Percentiles rank a stretch among this genome's conserved stretches.
Evolutionary conservation across 2,797 vertebrate species (phyloP).

Genomic region (Mormyrops boulengeri): DNA sequence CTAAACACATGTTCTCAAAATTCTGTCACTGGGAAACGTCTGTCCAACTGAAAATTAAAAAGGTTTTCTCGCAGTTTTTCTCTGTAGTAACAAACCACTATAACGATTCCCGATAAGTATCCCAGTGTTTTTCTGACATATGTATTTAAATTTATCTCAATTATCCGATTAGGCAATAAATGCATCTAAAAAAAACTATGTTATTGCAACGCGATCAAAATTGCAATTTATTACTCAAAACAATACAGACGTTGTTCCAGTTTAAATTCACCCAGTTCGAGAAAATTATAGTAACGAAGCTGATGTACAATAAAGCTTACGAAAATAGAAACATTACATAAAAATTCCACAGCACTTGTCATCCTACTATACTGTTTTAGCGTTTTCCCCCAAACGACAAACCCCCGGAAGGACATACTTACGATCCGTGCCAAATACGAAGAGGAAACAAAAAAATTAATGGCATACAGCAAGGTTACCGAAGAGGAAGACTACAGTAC

Average conservation of each 20-base stretch:
- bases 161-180: not conserved
- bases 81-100: not conserved
- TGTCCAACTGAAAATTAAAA: not conserved
- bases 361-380: not conserved
- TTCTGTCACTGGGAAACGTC: not conserved
- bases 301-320: not conserved
- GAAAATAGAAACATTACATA: not conserved
- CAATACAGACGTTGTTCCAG: not conserved
- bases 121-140: not conserved
- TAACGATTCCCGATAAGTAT: not conserved
- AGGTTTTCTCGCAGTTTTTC: not conserved
- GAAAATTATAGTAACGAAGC: not conserved
- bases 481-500: not conserved
- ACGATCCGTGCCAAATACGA: not conserved
- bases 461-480: constrained; percentile 2
- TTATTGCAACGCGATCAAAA: not conserved
- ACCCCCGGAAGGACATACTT: not conserved
- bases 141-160: not conserved
- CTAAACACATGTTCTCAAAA: not conserved
- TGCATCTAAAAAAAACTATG: not conserved
- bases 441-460: not conserved
- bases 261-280: not conserved
- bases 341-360: not conserved
- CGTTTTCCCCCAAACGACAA: not conserved
- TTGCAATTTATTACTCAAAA: not conserved